Evolutionary conservation across 1,140 invertebrate genomes (phyloP).

Genomic region (Epicauta chinensis): DNA sequence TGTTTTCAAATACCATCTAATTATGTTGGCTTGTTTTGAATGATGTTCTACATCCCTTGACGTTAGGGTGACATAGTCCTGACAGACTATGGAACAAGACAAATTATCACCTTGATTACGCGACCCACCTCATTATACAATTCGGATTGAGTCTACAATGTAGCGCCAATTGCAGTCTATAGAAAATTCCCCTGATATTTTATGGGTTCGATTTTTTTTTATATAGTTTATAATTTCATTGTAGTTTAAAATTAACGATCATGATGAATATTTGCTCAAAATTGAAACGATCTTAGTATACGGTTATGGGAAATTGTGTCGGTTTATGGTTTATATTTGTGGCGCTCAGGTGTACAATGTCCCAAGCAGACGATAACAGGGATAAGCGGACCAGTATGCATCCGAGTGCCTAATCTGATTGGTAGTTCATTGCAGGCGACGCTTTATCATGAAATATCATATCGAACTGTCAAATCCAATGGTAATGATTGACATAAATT

Average conservation of each 20-base stretch:
- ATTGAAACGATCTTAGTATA: neutral
- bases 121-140: too few species aligned
- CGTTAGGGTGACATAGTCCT: constrained; percentile 3
- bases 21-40: constrained; percentile 10
- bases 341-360: constrained; percentile 38
- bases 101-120: neutral
- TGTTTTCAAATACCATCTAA: neutral
- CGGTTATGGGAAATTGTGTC: constrained; percentile 1
- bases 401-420: constrained; percentile 35
- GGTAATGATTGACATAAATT: constrained; percentile 46
- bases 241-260: neutral
- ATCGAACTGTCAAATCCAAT: constrained; percentile 41
- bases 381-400: constrained; percentile 38
- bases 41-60: constrained; percentile 3
- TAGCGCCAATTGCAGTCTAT: too few species aligned
- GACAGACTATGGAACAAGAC: constrained; percentile 8
- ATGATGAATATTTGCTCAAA: neutral
- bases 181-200: too few species aligned
- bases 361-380: constrained; percentile 42
- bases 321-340: constrained; percentile 23
- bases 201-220: too few species aligned
- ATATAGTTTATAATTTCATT: neutral
- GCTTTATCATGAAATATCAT: constrained; percentile 42
- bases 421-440: constrained; percentile 37
- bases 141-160: too few species aligned